Evolutionary conservation across 2,888 invertebrate genomes (phyloP).

Genomic region (Willowsia nigromaculata): DNA sequence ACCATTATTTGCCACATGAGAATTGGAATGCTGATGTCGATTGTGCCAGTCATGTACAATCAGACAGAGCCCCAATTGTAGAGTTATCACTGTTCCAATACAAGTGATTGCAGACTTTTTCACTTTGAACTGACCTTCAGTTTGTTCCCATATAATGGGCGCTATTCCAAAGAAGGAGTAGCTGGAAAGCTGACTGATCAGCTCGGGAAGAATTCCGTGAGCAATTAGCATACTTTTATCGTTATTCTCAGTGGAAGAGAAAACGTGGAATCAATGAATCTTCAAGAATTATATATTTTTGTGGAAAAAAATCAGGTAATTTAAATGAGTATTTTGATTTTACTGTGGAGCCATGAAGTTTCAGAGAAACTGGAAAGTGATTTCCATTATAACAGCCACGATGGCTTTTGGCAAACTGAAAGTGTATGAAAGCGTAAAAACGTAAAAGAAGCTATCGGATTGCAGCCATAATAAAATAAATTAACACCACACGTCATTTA

Average conservation of each 20-base stretch:
- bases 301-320: not conserved
- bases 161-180: conserved; percentile 59
- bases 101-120: conserved; percentile 62
- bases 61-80: conserved; percentile 49
- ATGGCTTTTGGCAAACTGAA: not conserved
- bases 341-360: not conserved
- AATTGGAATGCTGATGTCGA: conserved; percentile 5
- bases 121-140: conserved; percentile 59
- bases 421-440: not conserved
- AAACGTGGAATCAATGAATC: not conserved
- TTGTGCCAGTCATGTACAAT: conserved; percentile 40
- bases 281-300: not conserved
- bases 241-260: not conserved
- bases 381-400: not conserved
- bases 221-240: conserved; percentile 45
- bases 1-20: conserved; percentile 38
- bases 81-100: conserved; percentile 60
- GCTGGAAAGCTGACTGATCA: conserved; percentile 53
- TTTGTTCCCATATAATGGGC: conserved; percentile 57
- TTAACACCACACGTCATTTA: too few relatives aligned
- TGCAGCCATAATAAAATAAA: too few relatives aligned
- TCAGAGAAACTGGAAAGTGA: not conserved
- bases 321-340: not conserved
- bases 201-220: conserved; percentile 54
- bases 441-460: too few relatives aligned